Percentiles rank a stretch among this genome's conserved stretches.
Conservation (phyloP, 2,888 invertebrate genomes). For the Meghimatium bilineatum region DNA sequence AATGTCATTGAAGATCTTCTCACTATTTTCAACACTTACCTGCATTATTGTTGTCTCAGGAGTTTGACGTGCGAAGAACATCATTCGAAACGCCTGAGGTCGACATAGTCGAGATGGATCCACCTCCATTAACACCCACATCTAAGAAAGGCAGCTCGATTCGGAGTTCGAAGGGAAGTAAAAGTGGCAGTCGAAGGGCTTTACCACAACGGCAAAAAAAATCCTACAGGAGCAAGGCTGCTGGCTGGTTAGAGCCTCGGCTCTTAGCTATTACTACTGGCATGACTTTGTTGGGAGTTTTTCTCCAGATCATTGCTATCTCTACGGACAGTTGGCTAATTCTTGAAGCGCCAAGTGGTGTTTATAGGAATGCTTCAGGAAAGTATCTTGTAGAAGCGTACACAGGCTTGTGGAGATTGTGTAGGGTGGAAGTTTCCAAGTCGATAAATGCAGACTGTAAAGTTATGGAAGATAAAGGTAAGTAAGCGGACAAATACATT, state of each 20-base stretch:
- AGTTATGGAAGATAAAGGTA: conserved; percentile 34
- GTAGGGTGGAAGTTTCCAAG: conserved; percentile 50
- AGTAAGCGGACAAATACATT: conserved; percentile 32
- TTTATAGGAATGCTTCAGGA: conserved; percentile 56
- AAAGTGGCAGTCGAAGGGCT: conserved; percentile 12
- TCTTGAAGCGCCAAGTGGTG: conserved; percentile 48
- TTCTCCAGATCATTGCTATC: conserved; percentile 55
- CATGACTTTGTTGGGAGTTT: conserved; percentile 50
- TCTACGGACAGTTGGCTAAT: conserved; percentile 55
- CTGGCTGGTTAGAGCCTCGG: conserved; percentile 47
- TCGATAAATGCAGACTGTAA: conserved; percentile 31
- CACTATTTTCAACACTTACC: background rate
- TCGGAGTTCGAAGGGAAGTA: background rate
- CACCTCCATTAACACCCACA: background rate
- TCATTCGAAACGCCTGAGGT: background rate
- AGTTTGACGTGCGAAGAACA: background rate
- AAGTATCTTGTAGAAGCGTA: conserved; percentile 55
- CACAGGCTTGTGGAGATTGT: conserved; percentile 65
- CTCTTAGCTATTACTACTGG: conserved; percentile 50
- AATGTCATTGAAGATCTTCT: background rate
- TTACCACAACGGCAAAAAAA: conserved; percentile 25
- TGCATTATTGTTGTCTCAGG: background rate
- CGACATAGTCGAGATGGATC: background rate
- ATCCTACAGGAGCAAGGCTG: conserved; percentile 18
- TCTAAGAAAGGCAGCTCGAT: background rate